Base-by-base conservation (phyloP, 2,113 vertebrate genomes). In the Lepidiolamprologus cunningtoni region DNA sequence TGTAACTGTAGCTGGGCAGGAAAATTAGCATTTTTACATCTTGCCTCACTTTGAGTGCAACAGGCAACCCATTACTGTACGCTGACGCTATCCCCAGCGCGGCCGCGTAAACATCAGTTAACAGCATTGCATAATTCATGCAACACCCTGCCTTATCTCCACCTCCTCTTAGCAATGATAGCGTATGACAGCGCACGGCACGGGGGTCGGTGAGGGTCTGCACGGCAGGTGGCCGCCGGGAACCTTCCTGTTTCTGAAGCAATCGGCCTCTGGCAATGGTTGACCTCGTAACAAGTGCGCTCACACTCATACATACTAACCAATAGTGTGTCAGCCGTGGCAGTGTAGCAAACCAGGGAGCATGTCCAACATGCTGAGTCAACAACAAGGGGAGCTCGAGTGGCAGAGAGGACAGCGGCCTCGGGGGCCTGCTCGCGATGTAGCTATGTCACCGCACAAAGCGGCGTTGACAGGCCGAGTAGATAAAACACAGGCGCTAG, bases 321-420 rank as follows among this genome's bases (percentile, higher is more conserved):
- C 88, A 86, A 89, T 19, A 16, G 61, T 33, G 89, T 92, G 93
- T 87, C 89, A 87, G 80, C 71, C 14, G 31, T 35, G 79, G 87
- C 88, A 23, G 68, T 19, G 83, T 16, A 79, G 89, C 87, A 28
- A 89, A 57, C 91, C 87, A 26, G 89, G 84, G 89, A 90, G 91
- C 93, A 88, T 94, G 94, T 93, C 89, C 81, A 54, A 95, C 95
- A 95, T 40, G 93, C 93, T 94, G 93, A 94, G 92, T 92, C 86
- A 86, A 93, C 91, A 94, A 82, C 86, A 61, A 82, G 58, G 71
- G 83, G 54, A 91, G 91, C 90, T 91, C 80, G 23, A 91, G 90
- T 88, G 82, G 90, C 87, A 83, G 87, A 21, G 80, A 42, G 91
- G 91, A 89, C 90, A 37, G 86, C 76, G 54, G 87, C 91, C 87